Percentiles rank a stretch among this genome's conserved stretches.
Conservation (phyloP, 2,888 invertebrate genomes). For the Habroteleia sp. region DNA sequence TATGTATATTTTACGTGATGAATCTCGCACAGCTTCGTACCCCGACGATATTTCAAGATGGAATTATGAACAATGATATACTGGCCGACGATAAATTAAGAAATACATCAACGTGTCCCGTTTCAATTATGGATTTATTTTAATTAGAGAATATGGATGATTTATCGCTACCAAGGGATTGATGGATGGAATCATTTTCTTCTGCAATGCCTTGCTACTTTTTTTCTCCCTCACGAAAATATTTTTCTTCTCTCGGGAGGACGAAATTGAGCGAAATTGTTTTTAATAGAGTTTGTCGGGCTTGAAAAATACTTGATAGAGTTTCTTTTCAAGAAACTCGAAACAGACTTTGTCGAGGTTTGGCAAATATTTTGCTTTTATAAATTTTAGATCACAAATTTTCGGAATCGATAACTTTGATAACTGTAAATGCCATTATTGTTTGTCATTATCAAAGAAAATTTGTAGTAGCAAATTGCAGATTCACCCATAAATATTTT, state of each 20-base stretch:
- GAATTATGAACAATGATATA: constrained; percentile 54
- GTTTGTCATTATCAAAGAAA: no score
- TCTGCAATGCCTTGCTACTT: constrained; percentile 3
- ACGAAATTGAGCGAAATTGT: constrained; percentile 24
- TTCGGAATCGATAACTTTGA: no score
- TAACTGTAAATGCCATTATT: no score
- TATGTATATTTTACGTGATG: constrained; percentile 53
- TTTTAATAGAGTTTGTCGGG: constrained; percentile 20
- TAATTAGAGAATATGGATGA: constrained; percentile 51
- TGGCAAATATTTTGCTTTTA: neutral
- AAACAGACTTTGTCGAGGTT: no score
- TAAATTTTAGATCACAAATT: neutral
- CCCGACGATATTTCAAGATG: constrained; percentile 34
- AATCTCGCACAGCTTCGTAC: constrained; percentile 27
- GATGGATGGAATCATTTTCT: constrained; percentile 47
- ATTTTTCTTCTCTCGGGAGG: constrained; percentile 17
- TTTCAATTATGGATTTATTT: constrained; percentile 57
- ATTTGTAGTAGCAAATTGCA: no score
- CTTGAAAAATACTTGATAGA: constrained; percentile 15
- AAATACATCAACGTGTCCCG: constrained; percentile 50
- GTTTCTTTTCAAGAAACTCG: constrained; percentile 5
- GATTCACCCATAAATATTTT: no score
- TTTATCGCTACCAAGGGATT: constrained; percentile 32
- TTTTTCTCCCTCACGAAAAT: constrained; percentile 21
- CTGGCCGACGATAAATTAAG: constrained; percentile 38